Evolutionary conservation across 2,888 invertebrate species (phyloP).

Genomic region (Pammene fasciana): DNA sequence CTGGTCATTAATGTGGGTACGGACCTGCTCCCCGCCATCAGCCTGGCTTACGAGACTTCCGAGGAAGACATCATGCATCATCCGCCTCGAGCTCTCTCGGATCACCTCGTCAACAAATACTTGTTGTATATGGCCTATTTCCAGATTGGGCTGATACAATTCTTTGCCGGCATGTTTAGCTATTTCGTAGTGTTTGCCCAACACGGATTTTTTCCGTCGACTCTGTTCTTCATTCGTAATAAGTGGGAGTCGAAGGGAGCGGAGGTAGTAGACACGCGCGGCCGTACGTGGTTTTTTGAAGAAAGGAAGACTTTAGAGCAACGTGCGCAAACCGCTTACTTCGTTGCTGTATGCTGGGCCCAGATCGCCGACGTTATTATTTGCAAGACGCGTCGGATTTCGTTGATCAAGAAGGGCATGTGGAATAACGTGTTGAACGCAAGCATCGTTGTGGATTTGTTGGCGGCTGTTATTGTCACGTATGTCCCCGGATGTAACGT

Average conservation of each 20-base stretch:
- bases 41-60: conserved; percentile 89
- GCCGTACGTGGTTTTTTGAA: conserved; percentile 88
- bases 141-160: conserved; percentile 94
- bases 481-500: conserved; percentile 88
- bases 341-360: conserved; percentile 89
- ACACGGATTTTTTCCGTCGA: conserved; percentile 88
- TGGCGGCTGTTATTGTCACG: conserved; percentile 86
- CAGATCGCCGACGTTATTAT: conserved; percentile 91
- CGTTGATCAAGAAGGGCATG: conserved; percentile 90
- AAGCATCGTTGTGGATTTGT: conserved; percentile 85
- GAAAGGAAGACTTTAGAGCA: conserved; percentile 88
- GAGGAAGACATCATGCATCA: conserved; percentile 89
- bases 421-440: conserved; percentile 85
- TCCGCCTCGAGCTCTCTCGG: conserved; percentile 80
- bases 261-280: conserved; percentile 88
- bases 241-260: conserved; percentile 87
- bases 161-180: conserved; percentile 89
- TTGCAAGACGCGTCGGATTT: conserved; percentile 90
- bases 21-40: conserved; percentile 90
- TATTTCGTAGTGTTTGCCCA: conserved; percentile 92
- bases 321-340: conserved; percentile 91
- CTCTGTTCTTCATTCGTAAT: conserved; percentile 86
- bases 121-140: conserved; percentile 92
- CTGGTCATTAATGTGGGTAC: conserved; percentile 91
- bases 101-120: conserved; percentile 81